A percentile compares a stretch with the other conserved stretches of the same genome.
Conservation (phyloP, 1,140 invertebrate species). For the Papilio machaon region DNA sequence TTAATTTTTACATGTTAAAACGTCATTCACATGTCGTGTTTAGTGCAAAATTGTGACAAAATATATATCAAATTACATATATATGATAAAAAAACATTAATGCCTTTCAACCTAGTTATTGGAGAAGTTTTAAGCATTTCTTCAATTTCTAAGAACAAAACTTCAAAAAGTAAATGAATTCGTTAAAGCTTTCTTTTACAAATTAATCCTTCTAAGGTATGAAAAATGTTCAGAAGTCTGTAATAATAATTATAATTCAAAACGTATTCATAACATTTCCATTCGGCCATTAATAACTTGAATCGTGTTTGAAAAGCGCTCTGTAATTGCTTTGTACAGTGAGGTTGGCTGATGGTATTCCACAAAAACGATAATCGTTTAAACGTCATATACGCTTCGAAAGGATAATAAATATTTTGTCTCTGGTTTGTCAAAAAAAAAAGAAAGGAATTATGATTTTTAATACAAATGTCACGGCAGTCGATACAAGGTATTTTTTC, state of each 20-base stretch:
- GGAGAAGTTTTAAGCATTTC: no score
- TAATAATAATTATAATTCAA: slow-evolving; percentile 1
- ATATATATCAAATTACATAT: no score
- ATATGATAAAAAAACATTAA: no score
- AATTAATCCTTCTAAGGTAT: slow-evolving; percentile 7
- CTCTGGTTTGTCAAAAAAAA: background rate
- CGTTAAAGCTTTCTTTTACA: background rate
- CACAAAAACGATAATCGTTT: background rate
- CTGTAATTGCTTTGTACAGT: slow-evolving; percentile 60
- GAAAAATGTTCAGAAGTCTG: background rate
- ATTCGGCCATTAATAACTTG: slow-evolving; percentile 43
- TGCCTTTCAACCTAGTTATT: no score
- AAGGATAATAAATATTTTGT: background rate
- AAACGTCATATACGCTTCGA: background rate
- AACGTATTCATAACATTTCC: slow-evolving; percentile 39
- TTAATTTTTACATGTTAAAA: no score
- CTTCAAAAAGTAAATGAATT: no score
- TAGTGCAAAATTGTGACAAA: no score
- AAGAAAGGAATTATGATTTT: background rate
- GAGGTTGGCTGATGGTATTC: slow-evolving; percentile 39
- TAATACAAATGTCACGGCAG: background rate
- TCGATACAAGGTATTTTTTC: background rate
- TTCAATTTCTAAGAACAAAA: no score
- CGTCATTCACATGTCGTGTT: no score
- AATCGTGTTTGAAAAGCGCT: slow-evolving; percentile 42